Base-by-base conservation (phyloP, 2,888 invertebrate species). In the Drosophila parthenogenetica region DNA sequence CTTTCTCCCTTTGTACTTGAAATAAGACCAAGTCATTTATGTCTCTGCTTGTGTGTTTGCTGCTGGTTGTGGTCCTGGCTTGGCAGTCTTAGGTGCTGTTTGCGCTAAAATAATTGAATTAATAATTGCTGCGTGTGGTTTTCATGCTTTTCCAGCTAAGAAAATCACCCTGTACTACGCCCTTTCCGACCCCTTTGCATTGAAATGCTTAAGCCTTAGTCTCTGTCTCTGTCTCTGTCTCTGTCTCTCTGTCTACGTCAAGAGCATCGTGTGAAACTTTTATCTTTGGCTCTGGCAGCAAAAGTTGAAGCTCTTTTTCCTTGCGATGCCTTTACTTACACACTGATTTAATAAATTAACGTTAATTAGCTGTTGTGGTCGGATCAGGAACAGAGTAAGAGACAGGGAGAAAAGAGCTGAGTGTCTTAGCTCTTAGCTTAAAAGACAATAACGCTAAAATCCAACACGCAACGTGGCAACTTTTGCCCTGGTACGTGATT, bases 121-220 rank as follows among this genome's bases (percentile, higher is more conserved):
- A 90, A 91, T 91, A 90, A 90, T 89, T 91, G 90, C 90, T 91
- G 90, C 91, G 90, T 90, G 90, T 90, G 91, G 90, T 90, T 90
- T 91, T 89, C 90, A 90, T 89, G 83, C 85, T 91, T 89, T 90
- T 72, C 76, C 81, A 87, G 90, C 91, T 91, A 90, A 86, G 87
- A 72, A 89, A 84, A 84, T 66, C 54, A 54, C 64, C 62, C 37
- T 22, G 22, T 5, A 22, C 29, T 1, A 32, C 32, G 3, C 10
- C 32, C 3, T 11, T 13, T 11, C 11, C 35, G 13, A 35, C 35
- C 35, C 10, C 35, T 11, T 13, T 22, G 58, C 51, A 55, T 50
- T 48, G 29, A 46, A 16, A 64, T 39, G 48, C 75, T 65, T 76
- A 76, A 77, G 78, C 75, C 65, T 51, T 42, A 54, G 63, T 43